Conservation (phyloP, 1,140 invertebrate species). For the Drosophila teissieri region DNA sequence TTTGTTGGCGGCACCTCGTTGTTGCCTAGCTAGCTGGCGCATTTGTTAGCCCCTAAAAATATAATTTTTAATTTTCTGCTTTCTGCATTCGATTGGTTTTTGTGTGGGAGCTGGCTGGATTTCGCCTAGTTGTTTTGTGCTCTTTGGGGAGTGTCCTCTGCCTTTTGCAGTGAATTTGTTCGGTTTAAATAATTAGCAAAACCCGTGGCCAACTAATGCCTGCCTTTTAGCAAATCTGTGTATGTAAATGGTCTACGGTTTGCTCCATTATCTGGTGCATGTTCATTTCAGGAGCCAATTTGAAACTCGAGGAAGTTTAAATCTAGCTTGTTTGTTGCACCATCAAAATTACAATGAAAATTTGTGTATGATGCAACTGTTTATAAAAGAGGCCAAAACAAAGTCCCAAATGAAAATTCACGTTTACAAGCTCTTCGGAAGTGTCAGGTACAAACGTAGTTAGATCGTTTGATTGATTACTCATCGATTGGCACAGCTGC, state of each 20-base stretch:
- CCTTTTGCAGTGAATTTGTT: slow-evolving; percentile 47
- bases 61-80: slow-evolving; percentile 57
- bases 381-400: background rate
- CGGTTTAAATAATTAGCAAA: slow-evolving; percentile 42
- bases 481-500: slow-evolving; percentile 32
- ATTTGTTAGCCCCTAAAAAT: slow-evolving; percentile 52
- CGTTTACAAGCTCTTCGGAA: slow-evolving; percentile 6
- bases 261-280: background rate
- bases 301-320: background rate
- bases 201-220: slow-evolving; percentile 27
- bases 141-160: slow-evolving; percentile 21
- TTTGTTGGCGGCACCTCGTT: slow-evolving; percentile 30
- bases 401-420: background rate
- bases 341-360: background rate
- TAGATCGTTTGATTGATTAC: slow-evolving; percentile 23
- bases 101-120: slow-evolving; percentile 24
- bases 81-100: slow-evolving; percentile 25
- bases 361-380: background rate
- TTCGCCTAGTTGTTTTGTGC: slow-evolving; percentile 47
- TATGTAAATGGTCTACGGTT: slow-evolving; percentile 14
- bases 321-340: background rate
- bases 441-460: slow-evolving; percentile 12
- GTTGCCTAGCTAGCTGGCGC: background rate
- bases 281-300: background rate
- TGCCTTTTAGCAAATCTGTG: background rate